Base-by-base conservation (phyloP, 2,113 vertebrate species). In the Crotalus tigris region DNA sequence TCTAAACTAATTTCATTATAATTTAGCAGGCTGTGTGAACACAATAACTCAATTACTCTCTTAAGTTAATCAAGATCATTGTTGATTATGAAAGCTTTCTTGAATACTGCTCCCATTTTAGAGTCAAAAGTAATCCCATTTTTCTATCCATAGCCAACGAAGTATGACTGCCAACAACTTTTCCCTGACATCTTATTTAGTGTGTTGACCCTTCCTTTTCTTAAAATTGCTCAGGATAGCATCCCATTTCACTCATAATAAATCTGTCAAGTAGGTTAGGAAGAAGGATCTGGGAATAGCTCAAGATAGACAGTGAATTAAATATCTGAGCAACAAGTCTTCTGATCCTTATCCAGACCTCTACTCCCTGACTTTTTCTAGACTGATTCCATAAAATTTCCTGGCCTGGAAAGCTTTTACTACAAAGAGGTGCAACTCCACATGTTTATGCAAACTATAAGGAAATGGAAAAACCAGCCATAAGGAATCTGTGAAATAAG, bases 401-500 rank as follows among this genome's bases (percentile, higher is more conserved):
- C 10, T 39, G 39, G 39, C 19, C 21, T 59, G 44, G 26, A 85
- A n/a, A 51, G 6, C 44, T 90, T 88, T 55, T 26, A 55, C 19
- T 59, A 19, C 12, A 39, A 61, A 61, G 26, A 85, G 49, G 53
- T 58, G 21, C 24, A 49, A 49, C 39, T 89, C 26, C 85, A 59
- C 59, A 85, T 92, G 54, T 85, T 90, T 90, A 61, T 90, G 44
- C 39, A 92, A 90, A 85, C 54, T 85, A 33, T 85, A 44, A 86
- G 13, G 75, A 90, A 93, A 75, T 90, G 87, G 91, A 54, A 88
- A 89, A 92, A 92, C 5, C 53, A 33, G 58, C 44, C 29, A 92
- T 64, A 85, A n/a, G 55, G 55, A 90, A 86, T 90, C 55, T 61
- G 23, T 61, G n/a, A 61, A 93, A 90, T 87, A 87, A 87, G 58